Conservation (phyloP, 1,140 invertebrate genomes). For the Pseudachorutes palmiensis region DNA sequence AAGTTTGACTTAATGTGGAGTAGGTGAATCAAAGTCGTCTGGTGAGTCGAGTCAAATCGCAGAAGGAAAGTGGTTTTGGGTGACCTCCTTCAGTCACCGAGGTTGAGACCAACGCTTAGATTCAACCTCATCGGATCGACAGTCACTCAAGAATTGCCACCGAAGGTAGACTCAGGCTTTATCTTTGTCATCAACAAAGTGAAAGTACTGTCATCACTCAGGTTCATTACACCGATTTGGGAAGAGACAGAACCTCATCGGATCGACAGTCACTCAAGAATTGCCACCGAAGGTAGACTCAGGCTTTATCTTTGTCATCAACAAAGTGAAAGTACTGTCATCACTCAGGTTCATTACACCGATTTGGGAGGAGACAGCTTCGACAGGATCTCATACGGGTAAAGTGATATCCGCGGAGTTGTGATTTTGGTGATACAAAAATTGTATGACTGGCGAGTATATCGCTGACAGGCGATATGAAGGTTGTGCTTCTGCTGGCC, state of each 20-base stretch:
- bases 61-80: conserved; percentile 7
- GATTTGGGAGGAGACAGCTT: background rate
- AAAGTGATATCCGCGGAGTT: no score
- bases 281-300: background rate
- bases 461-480: background rate
- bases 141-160: background rate
- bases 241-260: background rate
- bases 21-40: background rate
- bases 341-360: background rate
- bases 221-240: background rate
- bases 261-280: background rate
- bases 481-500: background rate
- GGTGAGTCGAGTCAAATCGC: background rate
- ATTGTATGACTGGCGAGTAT: no score
- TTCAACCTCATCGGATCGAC: background rate
- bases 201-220: no score
- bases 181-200: no score
- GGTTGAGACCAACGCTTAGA: background rate
- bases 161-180: background rate
- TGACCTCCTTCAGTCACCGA: conserved; percentile 1
- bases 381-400: no score
- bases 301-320: no score
- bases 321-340: no score
- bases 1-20: background rate
- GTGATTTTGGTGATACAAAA: no score